Conservation (phyloP, 1,140 invertebrate genomes). For the Manduca sexta region DNA sequence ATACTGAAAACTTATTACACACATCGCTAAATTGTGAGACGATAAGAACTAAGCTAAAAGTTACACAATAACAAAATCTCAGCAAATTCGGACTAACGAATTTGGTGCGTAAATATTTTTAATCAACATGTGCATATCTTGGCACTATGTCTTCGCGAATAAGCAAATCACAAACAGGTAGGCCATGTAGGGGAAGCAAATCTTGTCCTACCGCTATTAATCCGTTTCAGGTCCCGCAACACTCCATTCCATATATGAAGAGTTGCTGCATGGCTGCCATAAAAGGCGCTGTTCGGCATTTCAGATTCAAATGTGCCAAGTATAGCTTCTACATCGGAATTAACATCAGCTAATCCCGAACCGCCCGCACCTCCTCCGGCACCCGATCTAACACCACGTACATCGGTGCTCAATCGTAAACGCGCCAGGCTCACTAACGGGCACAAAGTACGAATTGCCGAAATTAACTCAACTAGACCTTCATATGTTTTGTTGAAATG, state of each 20-base stretch:
- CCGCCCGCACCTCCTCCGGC: slow-evolving; percentile 34
- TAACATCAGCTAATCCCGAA: slow-evolving; percentile 33
- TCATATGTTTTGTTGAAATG: slow-evolving; percentile 79
- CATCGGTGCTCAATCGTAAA: slow-evolving; percentile 75
- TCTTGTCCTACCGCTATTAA: slow-evolving; percentile 82
- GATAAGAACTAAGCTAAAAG: too few species aligned
- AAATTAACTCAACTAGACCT: slow-evolving; percentile 81
- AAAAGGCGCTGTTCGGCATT: slow-evolving; percentile 81
- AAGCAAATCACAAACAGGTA: slow-evolving; percentile 84
- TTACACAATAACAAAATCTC: too few species aligned
- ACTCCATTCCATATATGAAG: slow-evolving; percentile 84
- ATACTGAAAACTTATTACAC: background rate
- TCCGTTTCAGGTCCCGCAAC: slow-evolving; percentile 70
- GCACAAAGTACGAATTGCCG: slow-evolving; percentile 86
- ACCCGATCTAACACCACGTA: slow-evolving; percentile 78
- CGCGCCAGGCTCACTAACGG: slow-evolving; percentile 80
- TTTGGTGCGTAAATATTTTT: slow-evolving; percentile 12
- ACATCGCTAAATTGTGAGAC: background rate
- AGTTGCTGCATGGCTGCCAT: slow-evolving; percentile 85
- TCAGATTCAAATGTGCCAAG: slow-evolving; percentile 82
- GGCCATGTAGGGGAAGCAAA: slow-evolving; percentile 74
- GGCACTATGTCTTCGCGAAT: slow-evolving; percentile 83
- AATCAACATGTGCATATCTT: slow-evolving; percentile 75
- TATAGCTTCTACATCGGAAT: slow-evolving; percentile 79
- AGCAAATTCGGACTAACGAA: too few species aligned